Evolutionary conservation across 2,888 invertebrate genomes (phyloP), one percentile per base, ranked within the genome.

Genomic region (Creontiades dilutus): DNA sequence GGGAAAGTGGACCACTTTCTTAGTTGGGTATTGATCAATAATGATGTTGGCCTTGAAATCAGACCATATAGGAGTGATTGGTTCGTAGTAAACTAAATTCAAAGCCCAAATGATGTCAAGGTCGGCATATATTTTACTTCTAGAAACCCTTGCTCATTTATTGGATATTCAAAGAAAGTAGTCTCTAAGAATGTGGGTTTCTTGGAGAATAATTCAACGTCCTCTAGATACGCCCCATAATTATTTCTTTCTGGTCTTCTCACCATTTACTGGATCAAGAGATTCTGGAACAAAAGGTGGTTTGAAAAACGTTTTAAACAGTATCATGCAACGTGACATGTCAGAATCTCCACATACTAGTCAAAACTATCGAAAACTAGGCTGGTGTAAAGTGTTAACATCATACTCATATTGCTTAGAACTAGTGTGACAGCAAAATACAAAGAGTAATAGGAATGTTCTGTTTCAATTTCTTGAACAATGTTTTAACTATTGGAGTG

Each of bases 241-340:
- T 37, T 23, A 11, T 37, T 46, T 37, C 14, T 46, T 80, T 13
- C 28, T 80, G 80, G 19, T 2, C 5, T 14, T 75, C 7, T 19
- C 75, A 28, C 75, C 23, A 27, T 75, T 11, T 52, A 52, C 11
- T 2, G 52, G 23, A 75, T 28, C 5, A 2, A 19, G 3, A 37
- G 13, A 46, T 84, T 37, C 47, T 11, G 84, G 57, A 52, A 52
- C 52, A 52, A 14, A 2, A n/a, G 16, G 2, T 16, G 85, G 92
- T 92, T 92, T 92, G 93, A 90, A 92, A 92, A 48, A 92, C 92
- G 27, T 92, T 93, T 68, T 92, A 92, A 90, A 93, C 93, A 0
- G 92, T 93, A 90, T 93, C 93, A 90, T 93, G 93, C 84, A 93
- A 89, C 0, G 93, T 93, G 61, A 93, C 92, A 90, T 93, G 93